phyloP scores from a whole-genome alignment of 1,140 invertebrate genomes.

The Monomorium pharaonis region DNA sequence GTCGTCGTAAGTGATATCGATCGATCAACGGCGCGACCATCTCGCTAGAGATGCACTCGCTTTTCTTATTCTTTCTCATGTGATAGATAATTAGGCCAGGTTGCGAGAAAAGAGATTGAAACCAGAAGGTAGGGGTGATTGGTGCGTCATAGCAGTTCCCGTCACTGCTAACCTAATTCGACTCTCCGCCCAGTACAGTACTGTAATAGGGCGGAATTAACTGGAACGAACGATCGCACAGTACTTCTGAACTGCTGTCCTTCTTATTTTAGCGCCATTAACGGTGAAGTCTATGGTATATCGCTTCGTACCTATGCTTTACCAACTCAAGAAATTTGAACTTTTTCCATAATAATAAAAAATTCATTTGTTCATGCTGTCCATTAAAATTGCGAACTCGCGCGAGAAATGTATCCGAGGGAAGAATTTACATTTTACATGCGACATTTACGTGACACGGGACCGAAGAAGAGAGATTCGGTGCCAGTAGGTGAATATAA shows the following conservation, averaged over 20 bases:
- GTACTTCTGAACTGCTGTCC: background rate
- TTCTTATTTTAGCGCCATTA: slow-evolving; percentile 40
- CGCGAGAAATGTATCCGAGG: background rate
- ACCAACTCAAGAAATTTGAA: slow-evolving; percentile 1
- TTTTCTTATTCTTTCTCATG: slow-evolving; percentile 38
- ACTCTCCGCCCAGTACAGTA: background rate
- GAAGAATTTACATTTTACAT: slow-evolving; percentile 23
- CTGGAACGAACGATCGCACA: slow-evolving; percentile 27
- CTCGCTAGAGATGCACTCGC: background rate
- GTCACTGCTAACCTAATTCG: slow-evolving; percentile 67
- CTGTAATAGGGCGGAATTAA: slow-evolving; percentile 65
- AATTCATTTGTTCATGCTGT: slow-evolving; percentile 2
- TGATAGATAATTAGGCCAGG: slow-evolving; percentile 60
- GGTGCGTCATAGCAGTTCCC: slow-evolving; percentile 57
- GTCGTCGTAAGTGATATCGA: slow-evolving; percentile 30
- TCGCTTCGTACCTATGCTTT: background rate
- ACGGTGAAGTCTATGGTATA: background rate
- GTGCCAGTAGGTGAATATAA: slow-evolving; percentile 54
- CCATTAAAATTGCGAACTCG: background rate
- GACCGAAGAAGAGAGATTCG: slow-evolving; percentile 21
- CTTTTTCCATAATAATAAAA: slow-evolving; percentile 40
- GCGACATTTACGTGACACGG: slow-evolving; percentile 48
- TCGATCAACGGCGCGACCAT: slow-evolving; percentile 42
- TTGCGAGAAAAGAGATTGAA: slow-evolving; percentile 64
- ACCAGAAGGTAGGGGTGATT: slow-evolving; percentile 23